phyloP scores from a whole-genome alignment of 2,888 invertebrate species.

The Hoplodrina blanda region DNA sequence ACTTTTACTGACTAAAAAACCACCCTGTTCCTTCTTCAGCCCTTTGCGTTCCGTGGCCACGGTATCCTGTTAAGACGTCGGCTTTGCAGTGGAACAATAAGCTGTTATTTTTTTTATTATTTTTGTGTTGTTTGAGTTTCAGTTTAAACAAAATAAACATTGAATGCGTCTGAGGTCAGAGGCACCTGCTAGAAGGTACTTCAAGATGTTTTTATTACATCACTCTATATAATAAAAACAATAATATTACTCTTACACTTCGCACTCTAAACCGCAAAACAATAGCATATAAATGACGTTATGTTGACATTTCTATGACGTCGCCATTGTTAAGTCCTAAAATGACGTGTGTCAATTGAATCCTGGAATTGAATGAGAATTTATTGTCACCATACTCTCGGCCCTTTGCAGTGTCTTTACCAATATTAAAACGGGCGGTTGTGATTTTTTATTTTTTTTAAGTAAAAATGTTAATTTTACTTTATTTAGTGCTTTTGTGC shows the following conservation, averaged over 20 bases:
- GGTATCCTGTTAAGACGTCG: no score
- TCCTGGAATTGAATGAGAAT: not conserved
- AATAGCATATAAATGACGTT: not conserved
- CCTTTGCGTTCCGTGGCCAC: no score
- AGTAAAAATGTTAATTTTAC: conserved; percentile 20
- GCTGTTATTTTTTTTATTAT: no score
- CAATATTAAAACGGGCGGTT: conserved; percentile 1
- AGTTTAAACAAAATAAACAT: no score
- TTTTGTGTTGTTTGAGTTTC: no score
- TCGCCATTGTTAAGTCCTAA: not conserved
- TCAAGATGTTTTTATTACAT: not conserved
- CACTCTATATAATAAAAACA: not conserved
- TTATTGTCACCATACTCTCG: conserved; percentile 17
- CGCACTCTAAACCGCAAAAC: not conserved
- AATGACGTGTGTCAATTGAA: conserved; percentile 16
- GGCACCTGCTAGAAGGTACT: no score
- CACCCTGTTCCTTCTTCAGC: no score
- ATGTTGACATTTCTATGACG: not conserved
- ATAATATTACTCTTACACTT: no score
- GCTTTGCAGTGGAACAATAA: no score
- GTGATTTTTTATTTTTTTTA: conserved; percentile 3
- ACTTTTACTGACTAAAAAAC: no score
- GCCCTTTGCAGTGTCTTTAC: conserved; percentile 28
- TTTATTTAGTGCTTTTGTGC: conserved; percentile 21
- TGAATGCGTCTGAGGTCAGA: no score